Conservation (phyloP, 2,888 invertebrate genomes). For the Drosophila tripunctata region DNA sequence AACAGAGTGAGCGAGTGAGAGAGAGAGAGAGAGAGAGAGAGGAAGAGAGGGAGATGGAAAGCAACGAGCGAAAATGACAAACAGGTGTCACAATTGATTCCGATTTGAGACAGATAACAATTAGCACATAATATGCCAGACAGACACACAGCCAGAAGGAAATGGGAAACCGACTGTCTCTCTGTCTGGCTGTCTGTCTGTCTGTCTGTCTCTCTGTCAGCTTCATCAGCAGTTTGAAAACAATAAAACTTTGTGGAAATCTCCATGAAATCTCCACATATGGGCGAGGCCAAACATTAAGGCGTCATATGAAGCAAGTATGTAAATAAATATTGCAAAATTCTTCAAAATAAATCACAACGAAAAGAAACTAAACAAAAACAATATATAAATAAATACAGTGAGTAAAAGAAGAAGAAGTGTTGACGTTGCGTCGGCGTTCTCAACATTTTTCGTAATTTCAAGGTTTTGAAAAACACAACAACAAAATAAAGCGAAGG, state of each 20-base stretch:
- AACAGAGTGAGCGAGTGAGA: constrained; percentile 25
- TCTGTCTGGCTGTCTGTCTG: background rate
- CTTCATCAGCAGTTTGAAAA: constrained; percentile 24
- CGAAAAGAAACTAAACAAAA: background rate
- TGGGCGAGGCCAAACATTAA: constrained; percentile 1
- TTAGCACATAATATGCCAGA: constrained; percentile 8
- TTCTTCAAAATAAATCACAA: constrained; percentile 23
- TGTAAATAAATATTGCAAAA: constrained; percentile 39
- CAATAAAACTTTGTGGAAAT: background rate
- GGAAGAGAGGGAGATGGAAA: background rate
- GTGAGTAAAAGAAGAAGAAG: constrained; percentile 6
- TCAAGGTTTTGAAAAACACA: background rate
- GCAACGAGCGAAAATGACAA: background rate
- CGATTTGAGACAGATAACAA: constrained; percentile 5
- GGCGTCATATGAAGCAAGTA: background rate
- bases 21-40: background rate
- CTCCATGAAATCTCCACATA: constrained; percentile 4
- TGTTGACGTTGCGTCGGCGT: constrained; percentile 17
- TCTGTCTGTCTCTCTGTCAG: background rate
- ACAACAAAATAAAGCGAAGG: too few relatives aligned
- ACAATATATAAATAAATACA: constrained; percentile 18
- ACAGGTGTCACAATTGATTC: constrained; percentile 15
- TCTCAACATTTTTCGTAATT: background rate
- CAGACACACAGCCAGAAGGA: background rate
- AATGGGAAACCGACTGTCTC: constrained; percentile 6